Base-by-base conservation (phyloP, 2,888 invertebrate species). In the Eumerus sabulonum region DNA sequence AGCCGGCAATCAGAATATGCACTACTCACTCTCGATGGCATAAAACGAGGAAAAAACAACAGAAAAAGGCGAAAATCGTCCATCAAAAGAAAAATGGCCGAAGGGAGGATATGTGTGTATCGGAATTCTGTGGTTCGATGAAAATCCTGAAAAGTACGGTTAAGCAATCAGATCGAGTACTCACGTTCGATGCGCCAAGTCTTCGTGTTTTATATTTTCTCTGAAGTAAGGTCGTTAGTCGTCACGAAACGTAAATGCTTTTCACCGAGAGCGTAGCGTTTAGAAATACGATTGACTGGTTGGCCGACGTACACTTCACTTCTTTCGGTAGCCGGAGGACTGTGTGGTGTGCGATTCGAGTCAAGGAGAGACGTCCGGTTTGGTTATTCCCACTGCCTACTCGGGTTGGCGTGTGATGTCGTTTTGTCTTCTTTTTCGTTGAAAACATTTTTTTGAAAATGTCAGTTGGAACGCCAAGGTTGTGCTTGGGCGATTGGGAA, bases 401-500 rank as follows among this genome's bases (percentile, higher is more conserved):
- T 67, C n/a, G 3, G 40, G 12, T 9, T 40, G 40, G 40, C 47
- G 53, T 67, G 53, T n/a, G 13, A 45, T 53, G 12, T 66, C 44
- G 14, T 48, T 48, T 76, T 76, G 50, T 18, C 44, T 60, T 66
- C 42, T 72, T 76, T 64, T 72, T 76, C 60, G 48, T 72, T 76
- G 60, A 72, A 76, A 76, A 72, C 76, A 73, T 62, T 60, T n/a
- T n/a, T n/a, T n/a, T n/a, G n/a, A 9, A 67, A 62, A 62, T 57
- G 76, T 60, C 76, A 76, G 66, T 71, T 72, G 54, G 36, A 76
- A 66, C 76, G 76, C 76, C 76, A 77, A 77, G 76, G 72, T 66
- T 68, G 9, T 1, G 36, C 4, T 1, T 27, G 27, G 27, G 7
- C n/a, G 14, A 36, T 9, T 9, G 16, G 60, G 42, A 60, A 9